Conservation (phyloP, 2,888 invertebrate species). For the Masnerella sp. region DNA sequence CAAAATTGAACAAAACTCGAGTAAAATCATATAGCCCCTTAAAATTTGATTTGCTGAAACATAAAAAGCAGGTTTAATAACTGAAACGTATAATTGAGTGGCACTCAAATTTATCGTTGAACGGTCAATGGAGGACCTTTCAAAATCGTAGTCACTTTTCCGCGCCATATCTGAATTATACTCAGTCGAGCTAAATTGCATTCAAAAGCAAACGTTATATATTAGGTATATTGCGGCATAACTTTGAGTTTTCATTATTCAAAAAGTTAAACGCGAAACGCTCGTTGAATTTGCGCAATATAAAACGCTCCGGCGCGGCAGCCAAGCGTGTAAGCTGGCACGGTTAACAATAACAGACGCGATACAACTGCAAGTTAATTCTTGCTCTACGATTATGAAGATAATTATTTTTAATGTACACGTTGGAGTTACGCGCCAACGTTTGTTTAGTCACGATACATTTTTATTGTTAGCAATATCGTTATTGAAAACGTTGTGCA, state of each 20-base stretch:
- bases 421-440: neutral
- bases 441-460: neutral
- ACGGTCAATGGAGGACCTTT: neutral
- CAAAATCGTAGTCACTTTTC: slow-evolving; percentile 2
- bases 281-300: slow-evolving; percentile 27
- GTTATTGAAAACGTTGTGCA: no score
- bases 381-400: slow-evolving; percentile 24
- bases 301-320: slow-evolving; percentile 17
- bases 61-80: neutral
- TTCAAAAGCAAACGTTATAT: slow-evolving; percentile 27
- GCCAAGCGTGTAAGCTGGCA: slow-evolving; percentile 31
- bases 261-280: slow-evolving; percentile 39
- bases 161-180: slow-evolving; percentile 12
- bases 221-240: slow-evolving; percentile 20
- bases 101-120: neutral
- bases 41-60: no score
- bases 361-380: slow-evolving; percentile 48
- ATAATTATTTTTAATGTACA: slow-evolving; percentile 25
- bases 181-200: slow-evolving; percentile 12
- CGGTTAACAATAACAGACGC: slow-evolving; percentile 35
- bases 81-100: neutral
- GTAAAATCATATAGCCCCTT: no score
- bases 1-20: no score
- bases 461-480: no score
- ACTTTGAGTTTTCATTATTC: slow-evolving; percentile 39